These are phyloP conservation scores for Acronicta aceris DNA, from an alignment of 2,888 invertebrate species.

Conservation along the genomic window DNA sequence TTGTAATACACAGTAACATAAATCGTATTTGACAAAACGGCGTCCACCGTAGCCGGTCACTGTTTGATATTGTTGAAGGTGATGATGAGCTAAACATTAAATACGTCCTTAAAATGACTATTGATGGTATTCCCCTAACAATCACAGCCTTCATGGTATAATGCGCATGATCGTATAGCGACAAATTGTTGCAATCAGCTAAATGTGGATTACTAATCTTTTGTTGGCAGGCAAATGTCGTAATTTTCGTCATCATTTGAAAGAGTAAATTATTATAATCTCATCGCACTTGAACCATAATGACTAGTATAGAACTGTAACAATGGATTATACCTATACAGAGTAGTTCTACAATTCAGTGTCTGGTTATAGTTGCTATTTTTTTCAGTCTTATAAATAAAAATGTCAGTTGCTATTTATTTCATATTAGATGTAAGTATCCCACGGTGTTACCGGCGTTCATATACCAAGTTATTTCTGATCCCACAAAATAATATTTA, in stretches of 20 bases:
- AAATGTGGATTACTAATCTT: constrained; percentile 82
- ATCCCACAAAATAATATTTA: too few species aligned
- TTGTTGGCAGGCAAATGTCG: constrained; percentile 65
- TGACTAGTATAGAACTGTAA: constrained; percentile 34
- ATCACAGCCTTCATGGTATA: constrained; percentile 86
- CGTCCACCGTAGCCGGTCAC: constrained; percentile 47
- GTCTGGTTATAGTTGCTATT: constrained; percentile 5
- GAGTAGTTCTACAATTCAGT: constrained; percentile 5
- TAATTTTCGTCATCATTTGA: constrained; percentile 66
- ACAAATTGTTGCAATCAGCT: constrained; percentile 86
- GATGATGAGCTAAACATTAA: constrained; percentile 76
- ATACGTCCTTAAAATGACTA: constrained; percentile 79
- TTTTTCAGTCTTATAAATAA: background rate
- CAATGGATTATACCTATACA: constrained; percentile 31
- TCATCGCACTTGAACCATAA: constrained; percentile 54
- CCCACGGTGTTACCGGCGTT: too few species aligned
- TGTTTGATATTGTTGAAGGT: constrained; percentile 62
- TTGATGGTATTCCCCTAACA: constrained; percentile 85
- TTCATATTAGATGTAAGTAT: too few species aligned
- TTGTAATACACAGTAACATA: constrained; percentile 19
- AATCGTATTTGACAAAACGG: constrained; percentile 10
- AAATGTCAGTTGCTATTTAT: background rate
- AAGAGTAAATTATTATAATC: constrained; percentile 61
- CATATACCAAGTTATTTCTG: too few species aligned
- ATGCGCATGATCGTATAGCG: constrained; percentile 80